Evolutionary conservation across 2,113 vertebrate species (phyloP).

Genomic region (Dasyprocta punctata): DNA sequence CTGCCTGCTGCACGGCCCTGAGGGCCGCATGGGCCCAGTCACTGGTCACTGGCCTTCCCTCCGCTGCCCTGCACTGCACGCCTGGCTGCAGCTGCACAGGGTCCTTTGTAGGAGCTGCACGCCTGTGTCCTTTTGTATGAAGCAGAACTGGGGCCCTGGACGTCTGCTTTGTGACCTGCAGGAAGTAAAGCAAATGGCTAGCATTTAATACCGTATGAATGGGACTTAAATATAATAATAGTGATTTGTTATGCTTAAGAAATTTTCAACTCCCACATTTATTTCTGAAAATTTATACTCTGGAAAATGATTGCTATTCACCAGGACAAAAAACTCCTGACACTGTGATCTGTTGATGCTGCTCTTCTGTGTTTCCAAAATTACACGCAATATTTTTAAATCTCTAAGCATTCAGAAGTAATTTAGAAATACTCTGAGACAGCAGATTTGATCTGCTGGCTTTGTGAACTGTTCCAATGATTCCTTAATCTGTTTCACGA

Average conservation of each 20-base stretch:
- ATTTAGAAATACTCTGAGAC: background rate
- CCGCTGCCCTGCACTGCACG: too few species aligned
- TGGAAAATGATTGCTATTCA: background rate
- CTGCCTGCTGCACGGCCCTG: too few species aligned
- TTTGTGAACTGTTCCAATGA: background rate
- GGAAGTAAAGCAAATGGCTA: background rate
- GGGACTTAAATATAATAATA: background rate
- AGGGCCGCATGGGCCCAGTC: background rate
- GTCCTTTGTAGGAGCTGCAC: background rate
- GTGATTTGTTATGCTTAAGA: background rate
- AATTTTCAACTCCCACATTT: background rate
- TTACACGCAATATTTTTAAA: background rate
- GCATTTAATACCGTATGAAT: background rate
- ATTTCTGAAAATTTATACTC: background rate
- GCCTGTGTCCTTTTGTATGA: background rate
- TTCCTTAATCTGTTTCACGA: background rate
- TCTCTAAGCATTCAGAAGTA: background rate
- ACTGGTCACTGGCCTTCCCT: too few species aligned
- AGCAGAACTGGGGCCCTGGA: background rate
- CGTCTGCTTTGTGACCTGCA: background rate
- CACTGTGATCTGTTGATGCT: background rate
- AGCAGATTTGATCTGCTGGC: background rate
- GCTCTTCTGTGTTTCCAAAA: background rate
- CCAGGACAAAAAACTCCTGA: background rate
- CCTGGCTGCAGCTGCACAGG: background rate